Evolutionary conservation across 2,797 vertebrate species (phyloP), one percentile per base, ranked within the genome.

Genomic region (Dromococcyx pavoninus): DNA sequence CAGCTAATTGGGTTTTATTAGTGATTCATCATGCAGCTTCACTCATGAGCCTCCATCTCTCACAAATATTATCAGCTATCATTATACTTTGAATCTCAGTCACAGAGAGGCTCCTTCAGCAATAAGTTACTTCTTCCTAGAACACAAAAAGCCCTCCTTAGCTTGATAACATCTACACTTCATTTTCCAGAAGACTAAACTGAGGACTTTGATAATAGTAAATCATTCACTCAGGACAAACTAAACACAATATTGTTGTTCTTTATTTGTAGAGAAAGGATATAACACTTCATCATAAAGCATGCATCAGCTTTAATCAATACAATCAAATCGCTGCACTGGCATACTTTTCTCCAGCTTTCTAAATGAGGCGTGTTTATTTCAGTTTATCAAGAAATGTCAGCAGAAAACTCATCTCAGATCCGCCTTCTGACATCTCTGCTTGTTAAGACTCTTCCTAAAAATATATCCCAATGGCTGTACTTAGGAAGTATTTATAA

Each of bases 1-100:
- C 17, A 93, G 28, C 39, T 93, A 96, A 88, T 78, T 91, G 39
- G 46, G 32, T 86, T 96, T 84, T 88, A 84, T 94, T 78, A 93
- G 58, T 90, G 88, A 94, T 94, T 95, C 88, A 88, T 89, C 79
- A 88, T 62, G 65, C 62, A 89, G 66, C 53, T 93, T 80, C 65
- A 71, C n/a, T 81, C 61, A 88, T 83, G 37, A 90, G 61, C 28
- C 48, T 88, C 66, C n/a, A 88, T 57, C 39, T 89, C 69, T 83
- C 83, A 75, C 30, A 84, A 93, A 84, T 72, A 73, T 65, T 88
- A 84, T 41, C 66, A 94, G 71, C 62, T 94, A 53, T 84, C 66
- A 37, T 88, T 88, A 81, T 81, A 94, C 51, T 60, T 93, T 60
- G 70, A 30, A 81, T 84, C 43, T 89, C 76, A 66, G 25, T 69